Base-by-base conservation (phyloP, 2,113 vertebrate genomes). In the Meleagris gallopavo region DNA sequence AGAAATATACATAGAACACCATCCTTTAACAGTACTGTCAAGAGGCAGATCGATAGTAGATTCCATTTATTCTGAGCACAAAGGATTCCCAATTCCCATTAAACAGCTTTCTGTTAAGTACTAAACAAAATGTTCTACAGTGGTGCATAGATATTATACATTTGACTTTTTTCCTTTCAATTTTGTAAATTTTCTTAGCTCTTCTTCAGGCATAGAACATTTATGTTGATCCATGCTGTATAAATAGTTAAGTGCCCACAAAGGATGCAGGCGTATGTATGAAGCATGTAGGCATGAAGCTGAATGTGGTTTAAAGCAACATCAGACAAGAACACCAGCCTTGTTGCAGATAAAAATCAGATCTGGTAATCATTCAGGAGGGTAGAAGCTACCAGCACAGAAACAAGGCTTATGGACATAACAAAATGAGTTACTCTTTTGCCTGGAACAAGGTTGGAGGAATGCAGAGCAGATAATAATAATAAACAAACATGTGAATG, bases 291-390 rank as follows among this genome's bases (percentile, higher is more conserved):
- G 5, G n/a, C 17, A 58, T 9, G 41, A 79, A 90, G 73, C 16
- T 1, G 16, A 65, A 67, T 5, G 13, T 1, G 40, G 50, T 22
- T 62, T 67, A 25, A 70, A 87, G 69, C 17, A 85, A 40, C 21
- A 77, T 54, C 74, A 78, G 84, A 61, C 77, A 76, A 93, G 54
- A 69, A 48, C 0, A 8, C 13, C 34, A 43, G 45, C 60, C 80
- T 46, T 41, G 48, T 48, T 89, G 64, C 71, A 93, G 94, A 95
- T 86, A 79, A 30, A 86, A 85, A 92, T 80, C 90, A 81, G 52
- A 88, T 82, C 65, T 45, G 57, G 78, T 40, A 69, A 89, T 58
- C 78, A 81, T 36, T 76, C 0, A 0, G 86, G 38, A 93, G 58
- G 34, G 75, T 67, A 80, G 67, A 83, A 43, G 40, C 74, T 69